phyloP scores from a whole-genome alignment of 2,888 invertebrate species.

The Hermaeophaga mercurialis region DNA sequence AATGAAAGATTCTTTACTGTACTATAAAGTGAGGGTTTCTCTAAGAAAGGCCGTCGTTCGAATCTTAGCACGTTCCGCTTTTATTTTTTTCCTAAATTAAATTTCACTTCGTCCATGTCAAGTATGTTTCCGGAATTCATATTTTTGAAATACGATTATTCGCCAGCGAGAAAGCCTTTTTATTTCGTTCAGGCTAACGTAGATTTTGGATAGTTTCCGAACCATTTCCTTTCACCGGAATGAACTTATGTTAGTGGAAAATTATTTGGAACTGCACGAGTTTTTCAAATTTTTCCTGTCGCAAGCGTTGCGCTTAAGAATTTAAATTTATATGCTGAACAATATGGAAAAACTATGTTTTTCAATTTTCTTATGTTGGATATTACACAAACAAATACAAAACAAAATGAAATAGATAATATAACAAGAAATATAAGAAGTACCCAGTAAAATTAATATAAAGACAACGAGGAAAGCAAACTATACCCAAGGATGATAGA shows the following conservation, averaged over 20 bases:
- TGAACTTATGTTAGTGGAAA: slow-evolving; percentile 15
- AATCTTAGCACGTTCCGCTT: slow-evolving; percentile 27
- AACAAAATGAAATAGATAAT: too few species aligned
- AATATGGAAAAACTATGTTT: too few species aligned
- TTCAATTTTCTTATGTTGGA: too few species aligned
- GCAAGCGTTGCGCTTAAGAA: background rate
- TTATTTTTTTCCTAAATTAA: slow-evolving; percentile 25
- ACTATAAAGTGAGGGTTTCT: background rate
- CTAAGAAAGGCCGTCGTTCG: background rate
- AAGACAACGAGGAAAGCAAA: too few species aligned
- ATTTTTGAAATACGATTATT: slow-evolving; percentile 31
- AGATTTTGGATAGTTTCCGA: slow-evolving; percentile 24
- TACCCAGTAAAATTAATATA: too few species aligned
- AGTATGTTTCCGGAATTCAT: slow-evolving; percentile 29
- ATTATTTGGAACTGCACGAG: slow-evolving; percentile 13
- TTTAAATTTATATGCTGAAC: too few species aligned
- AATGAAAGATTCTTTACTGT: background rate
- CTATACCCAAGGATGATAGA: too few species aligned
- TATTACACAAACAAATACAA: too few species aligned
- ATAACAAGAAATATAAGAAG: too few species aligned
- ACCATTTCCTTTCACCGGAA: slow-evolving; percentile 20
- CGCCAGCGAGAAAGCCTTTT: slow-evolving; percentile 17
- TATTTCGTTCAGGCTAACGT: slow-evolving; percentile 22
- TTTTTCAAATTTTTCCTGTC: slow-evolving; percentile 1
- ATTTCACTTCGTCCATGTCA: slow-evolving; percentile 27